Conservation (phyloP, 2,113 vertebrate genomes). For the Mola mola region DNA sequence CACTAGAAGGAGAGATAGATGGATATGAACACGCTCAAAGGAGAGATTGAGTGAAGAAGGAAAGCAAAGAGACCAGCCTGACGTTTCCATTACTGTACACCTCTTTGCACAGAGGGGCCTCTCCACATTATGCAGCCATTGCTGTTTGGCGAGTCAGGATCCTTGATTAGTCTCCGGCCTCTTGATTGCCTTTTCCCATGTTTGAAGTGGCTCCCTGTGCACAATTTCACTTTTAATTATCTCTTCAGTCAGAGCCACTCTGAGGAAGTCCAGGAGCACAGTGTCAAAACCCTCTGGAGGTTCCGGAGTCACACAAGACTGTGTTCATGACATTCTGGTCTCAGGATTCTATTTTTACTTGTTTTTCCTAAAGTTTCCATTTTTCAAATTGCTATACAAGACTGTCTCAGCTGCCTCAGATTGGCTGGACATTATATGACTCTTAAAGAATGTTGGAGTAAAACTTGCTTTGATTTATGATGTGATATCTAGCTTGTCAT, state of each 20-base stretch:
- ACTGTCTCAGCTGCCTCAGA: conserved; percentile 15
- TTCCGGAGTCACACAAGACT: conserved; percentile 37
- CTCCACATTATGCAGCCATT: conserved; percentile 60
- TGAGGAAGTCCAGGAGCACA: conserved; percentile 52
- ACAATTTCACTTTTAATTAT: conserved; percentile 72
- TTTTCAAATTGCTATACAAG: neutral
- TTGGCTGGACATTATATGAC: conserved; percentile 38
- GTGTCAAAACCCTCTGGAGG: conserved; percentile 41
- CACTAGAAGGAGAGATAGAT: too few species aligned
- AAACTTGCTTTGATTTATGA: conserved; percentile 46
- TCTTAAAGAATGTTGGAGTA: conserved; percentile 43
- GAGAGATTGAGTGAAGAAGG: neutral
- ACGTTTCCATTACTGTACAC: conserved; percentile 56
- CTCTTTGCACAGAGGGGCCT: conserved; percentile 25
- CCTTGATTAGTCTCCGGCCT: conserved; percentile 63
- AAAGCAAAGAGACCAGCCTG: conserved; percentile 16
- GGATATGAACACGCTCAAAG: neutral
- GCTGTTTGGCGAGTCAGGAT: conserved; percentile 49
- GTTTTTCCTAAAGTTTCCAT: conserved; percentile 10
- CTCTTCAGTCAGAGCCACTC: conserved; percentile 37
- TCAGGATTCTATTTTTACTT: neutral
- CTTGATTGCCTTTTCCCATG: conserved; percentile 47
- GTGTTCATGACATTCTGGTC: conserved; percentile 17
- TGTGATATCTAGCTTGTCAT: conserved; percentile 40
- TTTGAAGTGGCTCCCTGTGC: conserved; percentile 44